Base-by-base conservation (phyloP, 2,888 invertebrate species). In the Thera britannica region DNA sequence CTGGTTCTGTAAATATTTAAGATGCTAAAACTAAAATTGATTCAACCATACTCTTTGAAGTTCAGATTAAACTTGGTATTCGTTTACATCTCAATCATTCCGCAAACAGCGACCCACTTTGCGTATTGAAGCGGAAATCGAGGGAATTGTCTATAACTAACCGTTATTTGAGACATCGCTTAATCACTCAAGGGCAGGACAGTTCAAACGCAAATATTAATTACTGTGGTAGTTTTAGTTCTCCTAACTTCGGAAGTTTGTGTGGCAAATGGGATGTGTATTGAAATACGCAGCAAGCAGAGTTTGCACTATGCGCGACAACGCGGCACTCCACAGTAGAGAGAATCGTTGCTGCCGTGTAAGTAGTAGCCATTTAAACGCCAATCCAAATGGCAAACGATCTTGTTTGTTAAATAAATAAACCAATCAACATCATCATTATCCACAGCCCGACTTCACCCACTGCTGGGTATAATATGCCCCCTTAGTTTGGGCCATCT, bases 201-300 rank as follows among this genome's bases (percentile, higher is more conserved):
- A 89, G 89, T 89, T 90, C 83, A 88, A 92, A 91, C 85, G 90
- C 90, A 92, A 92, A 92, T 91, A 92, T 92, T 92, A 92, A 92
- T 92, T 92, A 92, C 88, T 88, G 87, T 86, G 86, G 86, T 86
- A 83, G 87, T 92, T 90, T 87, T 87, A 87, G 86, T 82, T 89
- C 87, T 90, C 89, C 88, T 91, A 90, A 90, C 52, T 91, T 89
- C 80, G 85, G 87, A 89, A 90, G 84, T 90, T 89, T 77, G 81
- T 81, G 38, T 54, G 49, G 51, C 36, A 46, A 46, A 60, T 35
- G 23, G 51, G 51, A 34, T 9, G 2, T 23, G 23, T 23, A 23
- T 23, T 23, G 23, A 23, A 23, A 23, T 23, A 23, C 23, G 23
- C 23, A 23, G 23, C 23, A 23, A 23, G 23, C 23, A 23, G 0